Base-by-base conservation (phyloP, 2,888 invertebrate genomes). In the Hirtodrosophila cameraria region DNA sequence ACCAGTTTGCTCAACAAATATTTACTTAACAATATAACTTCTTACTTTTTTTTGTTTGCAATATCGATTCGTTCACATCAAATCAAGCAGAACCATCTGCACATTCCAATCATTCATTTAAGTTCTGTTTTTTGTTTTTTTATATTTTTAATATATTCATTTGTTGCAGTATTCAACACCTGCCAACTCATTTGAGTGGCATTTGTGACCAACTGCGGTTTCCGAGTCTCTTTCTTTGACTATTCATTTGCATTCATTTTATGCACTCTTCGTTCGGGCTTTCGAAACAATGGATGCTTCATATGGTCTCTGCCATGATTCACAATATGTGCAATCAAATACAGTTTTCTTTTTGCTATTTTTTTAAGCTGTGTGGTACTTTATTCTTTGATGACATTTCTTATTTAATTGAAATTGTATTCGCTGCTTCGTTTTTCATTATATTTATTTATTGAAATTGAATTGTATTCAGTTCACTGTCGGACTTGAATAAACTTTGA, bases 81-180 rank as follows among this genome's bases (percentile, higher is more conserved):
- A 73, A 66, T 84, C 78, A 84, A 71, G 74, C 82, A 67, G 66
- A 84, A 81, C 78, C 65, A 55, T 64, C 50, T 38, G 33, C n/a
- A 42, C 53, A 82, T 76, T 65, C 80, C 68, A 33, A 11, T 12
- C 57, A 38, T 31, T 50, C 27, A 18, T 9, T 43, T 27, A 6
- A 59, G 55, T 41, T 61, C 9, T 39, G 23, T 3, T 11, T 30
- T 45, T 39, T 13, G 9, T 50, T 8, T 20, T 23, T 9, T 5
- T 8, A 8, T 5, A 18, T 31, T 25, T 39, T 39, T 20, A 25
- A 35, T 25, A 11, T 11, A 11, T n/a, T 38, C 33, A 9, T 52
- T 48, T 59, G 23, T 43, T 43, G 46, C 28, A 31, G 28, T 50
- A 35, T 62, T 33, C 33, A 38, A 49, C 71, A 75, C 67, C 74